A percentile compares a stretch with the other conserved stretches of the same genome.
phyloP scores from a whole-genome alignment of 1,140 invertebrate species.

The Pogonomyrmex barbatus region DNA sequence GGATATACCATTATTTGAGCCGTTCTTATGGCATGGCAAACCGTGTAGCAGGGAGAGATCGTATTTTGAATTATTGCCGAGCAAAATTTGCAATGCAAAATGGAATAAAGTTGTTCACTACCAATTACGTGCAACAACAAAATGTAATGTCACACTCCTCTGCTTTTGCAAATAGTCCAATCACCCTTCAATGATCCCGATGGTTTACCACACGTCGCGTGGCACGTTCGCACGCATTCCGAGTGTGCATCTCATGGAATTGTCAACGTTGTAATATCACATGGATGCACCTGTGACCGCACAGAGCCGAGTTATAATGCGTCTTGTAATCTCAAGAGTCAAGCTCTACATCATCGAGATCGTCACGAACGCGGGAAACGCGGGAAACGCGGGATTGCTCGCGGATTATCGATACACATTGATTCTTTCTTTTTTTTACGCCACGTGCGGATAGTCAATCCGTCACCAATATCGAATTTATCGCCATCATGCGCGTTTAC shows the following conservation, averaged over 20 bases:
- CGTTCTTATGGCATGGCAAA: conserved; percentile 30
- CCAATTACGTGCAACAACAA: conserved; percentile 31
- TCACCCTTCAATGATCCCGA: conserved; percentile 21
- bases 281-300: conserved; percentile 37
- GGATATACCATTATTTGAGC: background rate
- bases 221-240: conserved; percentile 15
- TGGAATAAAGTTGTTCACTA: conserved; percentile 18
- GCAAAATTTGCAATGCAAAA: conserved; percentile 47
- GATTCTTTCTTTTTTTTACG: conserved; percentile 11
- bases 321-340: conserved; percentile 43
- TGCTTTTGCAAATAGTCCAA: conserved; percentile 23
- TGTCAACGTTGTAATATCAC: conserved; percentile 41
- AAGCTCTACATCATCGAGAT: conserved; percentile 46
- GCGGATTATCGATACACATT: conserved; percentile 28
- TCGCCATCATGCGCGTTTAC: conserved; percentile 42
- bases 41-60: background rate
- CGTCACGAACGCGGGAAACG: background rate
- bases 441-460: conserved; percentile 44
- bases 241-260: conserved; percentile 25
- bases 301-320: conserved; percentile 12
- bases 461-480: conserved; percentile 52
- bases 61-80: conserved; percentile 45
- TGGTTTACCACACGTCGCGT: conserved; percentile 8
- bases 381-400: conserved; percentile 3
- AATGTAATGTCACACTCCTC: conserved; percentile 35